Conservation (phyloP, 1,140 invertebrate genomes). For the Trichonephila clavata region DNA sequence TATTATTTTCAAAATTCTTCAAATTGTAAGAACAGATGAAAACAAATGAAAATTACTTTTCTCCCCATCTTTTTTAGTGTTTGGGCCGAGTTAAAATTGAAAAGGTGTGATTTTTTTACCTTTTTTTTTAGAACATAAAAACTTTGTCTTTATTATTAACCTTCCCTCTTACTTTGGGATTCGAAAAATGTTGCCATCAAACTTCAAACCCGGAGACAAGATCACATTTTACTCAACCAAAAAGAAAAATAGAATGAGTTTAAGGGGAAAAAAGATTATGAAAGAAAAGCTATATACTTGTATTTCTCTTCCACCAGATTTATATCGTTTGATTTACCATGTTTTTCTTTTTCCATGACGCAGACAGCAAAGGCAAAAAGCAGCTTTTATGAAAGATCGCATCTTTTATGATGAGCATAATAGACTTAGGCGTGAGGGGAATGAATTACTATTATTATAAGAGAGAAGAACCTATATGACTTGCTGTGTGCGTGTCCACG, state of each 20-base stretch:
- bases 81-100: neutral
- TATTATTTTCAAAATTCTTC: no score
- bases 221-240: neutral
- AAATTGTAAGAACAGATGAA: no score
- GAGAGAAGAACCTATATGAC: neutral
- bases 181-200: neutral
- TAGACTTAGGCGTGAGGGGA: neutral
- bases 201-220: neutral
- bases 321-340: neutral
- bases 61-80: neutral
- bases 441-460: constrained; percentile 24
- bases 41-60: no score
- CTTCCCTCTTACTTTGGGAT: neutral
- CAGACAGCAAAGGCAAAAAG: neutral
- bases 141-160: no score
- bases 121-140: no score
- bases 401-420: neutral
- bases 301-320: constrained; percentile 1
- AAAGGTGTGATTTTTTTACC: neutral
- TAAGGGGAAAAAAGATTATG: neutral
- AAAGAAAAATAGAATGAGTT: neutral
- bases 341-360: neutral
- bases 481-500: neutral
- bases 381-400: constrained; percentile 16
- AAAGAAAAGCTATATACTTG: neutral